Base-by-base conservation (phyloP, 1,140 invertebrate genomes). In the Mylabris phalerata region DNA sequence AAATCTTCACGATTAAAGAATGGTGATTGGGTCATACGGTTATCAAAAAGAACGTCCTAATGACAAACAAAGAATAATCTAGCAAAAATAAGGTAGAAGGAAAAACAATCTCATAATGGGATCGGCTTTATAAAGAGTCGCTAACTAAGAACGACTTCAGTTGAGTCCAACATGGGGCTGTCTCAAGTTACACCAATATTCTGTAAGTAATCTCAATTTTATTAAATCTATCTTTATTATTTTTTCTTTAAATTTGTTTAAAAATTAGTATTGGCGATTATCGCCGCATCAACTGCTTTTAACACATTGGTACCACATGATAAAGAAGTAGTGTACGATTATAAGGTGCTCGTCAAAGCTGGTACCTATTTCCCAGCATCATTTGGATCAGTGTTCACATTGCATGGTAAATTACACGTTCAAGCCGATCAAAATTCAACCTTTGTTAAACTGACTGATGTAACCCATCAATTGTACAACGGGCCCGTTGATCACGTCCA, bases 311-410 rank as follows among this genome's bases (percentile, higher is more conserved):
- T 73, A 19, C 74, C 71, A 4, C 57, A 60, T 38, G 71, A 63
- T 45, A 74, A 74, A 67, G 69, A 67, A 26, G 38, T 74, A 1
- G 57, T 72, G 10, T 78, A 75, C 62, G 67, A 74, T 40, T 78
- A 77, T 52, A 57, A 65, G 19, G 72, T 68, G 11, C 65, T 69
- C 24, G 62, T 74, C 9, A 73, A 71, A 43, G 63, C 70, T 24
- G 76, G 73, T 10, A 67, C 67, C 13, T 56, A 72, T 19, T 58
- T 73, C 4, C 75, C 76, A 13, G 52, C 50, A n/a, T 26, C 66
- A 6, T 75, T 68, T 49, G 68, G 66, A 3, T 77, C 76, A 0
- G 61, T 71, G 32, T 74, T 73, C 44, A 45, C 55, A 0, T 61
- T 78, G 2, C 42, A 68, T n/a, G 75, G 72, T 47, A 54, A 64